phyloP scores from a whole-genome alignment of 1,140 invertebrate genomes.

The Lepidurus couesii region DNA sequence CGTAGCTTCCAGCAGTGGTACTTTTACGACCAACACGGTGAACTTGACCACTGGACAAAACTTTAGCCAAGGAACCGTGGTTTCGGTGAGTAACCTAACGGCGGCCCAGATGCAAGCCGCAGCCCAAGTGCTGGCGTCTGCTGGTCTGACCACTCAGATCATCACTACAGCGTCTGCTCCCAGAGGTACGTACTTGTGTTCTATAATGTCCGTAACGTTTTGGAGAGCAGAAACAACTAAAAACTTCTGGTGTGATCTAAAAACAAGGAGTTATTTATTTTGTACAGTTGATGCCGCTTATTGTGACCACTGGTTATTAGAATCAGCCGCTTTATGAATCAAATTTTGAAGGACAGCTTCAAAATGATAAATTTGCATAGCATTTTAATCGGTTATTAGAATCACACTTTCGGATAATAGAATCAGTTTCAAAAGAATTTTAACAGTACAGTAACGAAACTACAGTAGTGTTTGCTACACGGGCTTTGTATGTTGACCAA shows the following conservation, averaged over 20 bases:
- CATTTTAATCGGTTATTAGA: too few relatives aligned
- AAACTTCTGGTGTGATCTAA: too few relatives aligned
- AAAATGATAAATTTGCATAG: neutral
- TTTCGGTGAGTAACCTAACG: constrained; percentile 44
- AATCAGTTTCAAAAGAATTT: too few relatives aligned
- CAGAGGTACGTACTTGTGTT: constrained; percentile 42
- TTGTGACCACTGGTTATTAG: too few relatives aligned
- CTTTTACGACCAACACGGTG: constrained; percentile 34
- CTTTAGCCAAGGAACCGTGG: constrained; percentile 39
- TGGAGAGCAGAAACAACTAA: neutral
- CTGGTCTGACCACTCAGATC: constrained; percentile 41
- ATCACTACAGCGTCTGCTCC: constrained; percentile 41
- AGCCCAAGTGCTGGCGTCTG: constrained; percentile 43
- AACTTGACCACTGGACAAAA: constrained; percentile 26
- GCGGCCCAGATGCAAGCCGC: constrained; percentile 43
- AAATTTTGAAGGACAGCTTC: too few relatives aligned
- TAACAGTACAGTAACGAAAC: too few relatives aligned
- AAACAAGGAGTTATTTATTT: too few relatives aligned
- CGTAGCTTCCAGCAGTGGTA: constrained; percentile 28
- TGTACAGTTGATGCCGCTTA: too few relatives aligned
- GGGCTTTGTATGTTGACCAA: too few relatives aligned
- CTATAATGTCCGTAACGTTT: constrained; percentile 44
- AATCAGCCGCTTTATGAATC: too few relatives aligned
- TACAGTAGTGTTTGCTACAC: too few relatives aligned
- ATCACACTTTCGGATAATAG: too few relatives aligned